Percentiles rank a stretch among this genome's conserved stretches.
Conservation (phyloP, 1,140 invertebrate genomes). For the Acromyrmex echinatior region DNA sequence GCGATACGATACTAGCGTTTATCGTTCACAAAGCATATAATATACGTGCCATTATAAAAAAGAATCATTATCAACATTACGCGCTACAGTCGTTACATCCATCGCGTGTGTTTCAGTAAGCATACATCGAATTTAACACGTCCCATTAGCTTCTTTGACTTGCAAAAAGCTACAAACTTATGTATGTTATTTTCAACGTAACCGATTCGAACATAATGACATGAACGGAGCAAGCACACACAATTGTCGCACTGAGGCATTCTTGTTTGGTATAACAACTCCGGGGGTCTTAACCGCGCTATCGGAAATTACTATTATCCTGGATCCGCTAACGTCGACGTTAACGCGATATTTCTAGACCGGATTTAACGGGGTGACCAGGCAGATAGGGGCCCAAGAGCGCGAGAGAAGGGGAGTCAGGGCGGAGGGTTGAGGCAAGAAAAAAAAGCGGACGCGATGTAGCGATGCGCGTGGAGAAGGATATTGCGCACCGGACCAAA, state of each 20-base stretch:
- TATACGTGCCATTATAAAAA: neutral
- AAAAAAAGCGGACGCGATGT: slow-evolving; percentile 42
- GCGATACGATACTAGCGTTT: slow-evolving; percentile 11
- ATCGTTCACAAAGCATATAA: neutral
- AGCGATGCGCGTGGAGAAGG: slow-evolving; percentile 67
- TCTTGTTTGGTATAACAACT: slow-evolving; percentile 30
- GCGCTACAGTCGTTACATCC: slow-evolving; percentile 6
- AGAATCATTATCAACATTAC: slow-evolving; percentile 5
- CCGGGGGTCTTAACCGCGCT: slow-evolving; percentile 23
- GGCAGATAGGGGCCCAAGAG: slow-evolving; percentile 31
- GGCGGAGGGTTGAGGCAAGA: neutral
- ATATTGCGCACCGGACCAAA: slow-evolving; percentile 55
- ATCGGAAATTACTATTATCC: slow-evolving; percentile 61
- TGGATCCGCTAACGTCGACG: slow-evolving; percentile 36
- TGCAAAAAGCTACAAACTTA: slow-evolving; percentile 17
- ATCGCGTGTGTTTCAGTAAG: neutral
- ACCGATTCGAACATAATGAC: slow-evolving; percentile 21
- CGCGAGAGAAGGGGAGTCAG: neutral
- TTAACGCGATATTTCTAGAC: slow-evolving; percentile 60
- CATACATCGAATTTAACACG: slow-evolving; percentile 6
- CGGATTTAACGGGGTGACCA: slow-evolving; percentile 47
- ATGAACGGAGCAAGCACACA: neutral
- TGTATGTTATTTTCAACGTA: slow-evolving; percentile 22
- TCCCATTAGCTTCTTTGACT: slow-evolving; percentile 16
- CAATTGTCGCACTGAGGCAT: neutral